These are phyloP conservation scores for Laodelphax striatellus DNA, from an alignment of 1,140 invertebrate species.

Conservation along the genomic window DNA sequence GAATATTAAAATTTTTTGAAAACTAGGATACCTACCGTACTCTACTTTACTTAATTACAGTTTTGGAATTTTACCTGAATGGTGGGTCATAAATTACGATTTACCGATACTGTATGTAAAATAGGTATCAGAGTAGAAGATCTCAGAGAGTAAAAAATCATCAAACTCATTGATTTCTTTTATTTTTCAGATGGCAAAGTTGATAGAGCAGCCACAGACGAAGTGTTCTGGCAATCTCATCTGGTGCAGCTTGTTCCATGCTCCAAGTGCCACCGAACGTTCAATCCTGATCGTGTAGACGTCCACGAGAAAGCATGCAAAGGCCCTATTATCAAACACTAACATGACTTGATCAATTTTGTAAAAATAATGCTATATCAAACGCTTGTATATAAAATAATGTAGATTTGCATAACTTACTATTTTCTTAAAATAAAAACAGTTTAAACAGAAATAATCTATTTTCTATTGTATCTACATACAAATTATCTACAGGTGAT, in stretches of 20 bases:
- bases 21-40: too few relatives aligned
- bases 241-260: constrained; percentile 48
- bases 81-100: too few relatives aligned
- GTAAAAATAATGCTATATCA: too few relatives aligned
- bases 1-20: too few relatives aligned
- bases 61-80: too few relatives aligned
- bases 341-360: not conserved
- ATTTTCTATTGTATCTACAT: not conserved
- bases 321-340: constrained; percentile 8
- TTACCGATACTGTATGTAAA: too few relatives aligned
- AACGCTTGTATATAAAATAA: not conserved
- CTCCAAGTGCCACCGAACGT: constrained; percentile 51
- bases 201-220: constrained; percentile 38
- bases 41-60: too few relatives aligned
- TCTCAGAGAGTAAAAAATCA: too few relatives aligned
- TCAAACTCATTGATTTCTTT: constrained; percentile 2
- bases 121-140: too few relatives aligned
- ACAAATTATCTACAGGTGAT: too few relatives aligned
- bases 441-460: not conserved
- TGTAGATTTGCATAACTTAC: not conserved
- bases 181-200: constrained; percentile 32
- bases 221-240: constrained; percentile 45
- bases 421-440: not conserved
- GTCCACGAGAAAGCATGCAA: constrained; percentile 53
- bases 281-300: constrained; percentile 51